Conservation (phyloP, 1,140 invertebrate species). For the Zelostemma sp. region DNA sequence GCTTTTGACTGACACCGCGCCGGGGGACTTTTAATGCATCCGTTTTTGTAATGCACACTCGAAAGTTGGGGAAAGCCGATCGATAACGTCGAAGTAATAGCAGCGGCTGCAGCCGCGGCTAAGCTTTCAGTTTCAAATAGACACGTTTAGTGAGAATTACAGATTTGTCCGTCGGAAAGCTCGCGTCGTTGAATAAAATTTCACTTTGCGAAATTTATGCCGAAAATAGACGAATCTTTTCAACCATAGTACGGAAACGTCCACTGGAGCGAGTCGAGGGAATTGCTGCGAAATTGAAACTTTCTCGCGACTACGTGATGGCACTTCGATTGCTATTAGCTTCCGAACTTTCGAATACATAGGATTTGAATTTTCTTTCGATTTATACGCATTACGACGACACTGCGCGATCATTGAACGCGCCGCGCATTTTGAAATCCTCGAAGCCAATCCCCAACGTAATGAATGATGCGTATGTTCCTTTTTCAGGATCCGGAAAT, state of each 20-base stretch:
- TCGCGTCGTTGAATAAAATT: conserved; percentile 46
- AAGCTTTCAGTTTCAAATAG: conserved; percentile 34
- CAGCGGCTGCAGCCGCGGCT: conserved; percentile 24
- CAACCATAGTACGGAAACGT: conserved; percentile 47
- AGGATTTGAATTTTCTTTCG: conserved; percentile 50
- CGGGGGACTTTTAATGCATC: not conserved
- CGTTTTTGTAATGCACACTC: conserved; percentile 16
- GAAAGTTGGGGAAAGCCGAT: conserved; percentile 28
- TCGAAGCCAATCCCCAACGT: too few relatives aligned
- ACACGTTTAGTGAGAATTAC: conserved; percentile 42
- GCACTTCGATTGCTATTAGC: conserved; percentile 51
- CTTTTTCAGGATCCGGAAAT: too few relatives aligned
- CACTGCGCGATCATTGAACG: conserved; percentile 22
- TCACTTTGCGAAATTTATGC: conserved; percentile 50
- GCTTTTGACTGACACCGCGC: not conserved
- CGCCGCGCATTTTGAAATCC: too few relatives aligned
- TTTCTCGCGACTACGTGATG: conserved; percentile 50
- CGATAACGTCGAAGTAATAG: conserved; percentile 26
- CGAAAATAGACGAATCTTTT: conserved; percentile 51
- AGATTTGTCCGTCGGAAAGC: conserved; percentile 46
- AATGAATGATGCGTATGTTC: too few relatives aligned
- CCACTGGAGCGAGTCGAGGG: conserved; percentile 45
- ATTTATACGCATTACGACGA: conserved; percentile 46
- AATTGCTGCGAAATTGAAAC: conserved; percentile 51
- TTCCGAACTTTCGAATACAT: conserved; percentile 44